Percentiles rank a stretch among this genome's conserved stretches.
Conservation (phyloP, 2,113 vertebrate species). For the Heterocephalus glaber region DNA sequence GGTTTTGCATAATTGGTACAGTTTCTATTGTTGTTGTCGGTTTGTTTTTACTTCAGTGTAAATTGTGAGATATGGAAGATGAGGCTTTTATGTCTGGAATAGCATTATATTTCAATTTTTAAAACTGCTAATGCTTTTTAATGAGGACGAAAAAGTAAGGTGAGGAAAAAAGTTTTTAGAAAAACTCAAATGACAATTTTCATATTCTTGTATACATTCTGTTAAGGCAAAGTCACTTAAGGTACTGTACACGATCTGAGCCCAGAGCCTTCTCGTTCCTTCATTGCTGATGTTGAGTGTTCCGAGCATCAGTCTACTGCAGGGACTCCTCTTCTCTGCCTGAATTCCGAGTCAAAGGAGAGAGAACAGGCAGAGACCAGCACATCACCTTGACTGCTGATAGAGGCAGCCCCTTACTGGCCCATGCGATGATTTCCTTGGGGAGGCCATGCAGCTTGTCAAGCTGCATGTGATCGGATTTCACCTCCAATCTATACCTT, state of each 20-base stretch:
- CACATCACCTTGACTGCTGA: background rate
- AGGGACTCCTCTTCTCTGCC: background rate
- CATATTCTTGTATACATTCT: background rate
- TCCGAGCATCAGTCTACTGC: background rate
- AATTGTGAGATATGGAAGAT: background rate
- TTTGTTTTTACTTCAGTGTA: conserved; percentile 18
- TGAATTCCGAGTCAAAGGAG: background rate
- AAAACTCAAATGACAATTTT: background rate
- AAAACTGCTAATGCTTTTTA: background rate
- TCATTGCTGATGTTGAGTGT: too few species aligned
- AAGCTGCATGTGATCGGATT: too few species aligned
- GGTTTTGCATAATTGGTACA: background rate
- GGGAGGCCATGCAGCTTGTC: background rate
- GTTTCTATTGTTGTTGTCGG: background rate
- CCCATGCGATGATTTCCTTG: background rate
- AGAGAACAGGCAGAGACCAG: background rate
- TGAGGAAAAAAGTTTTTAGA: background rate
- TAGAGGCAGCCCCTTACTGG: background rate
- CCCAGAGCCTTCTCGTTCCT: too few species aligned
- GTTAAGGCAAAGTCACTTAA: background rate
- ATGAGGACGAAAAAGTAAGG: background rate
- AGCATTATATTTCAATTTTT: background rate
- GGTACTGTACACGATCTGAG: too few species aligned
- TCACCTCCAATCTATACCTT: background rate
- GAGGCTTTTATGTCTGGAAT: background rate